Percentiles rank a stretch among this genome's conserved stretches.
These are phyloP conservation scores for Ophiodon elongatus DNA, from an alignment of 2,113 vertebrate genomes.

Conservation along the genomic window DNA sequence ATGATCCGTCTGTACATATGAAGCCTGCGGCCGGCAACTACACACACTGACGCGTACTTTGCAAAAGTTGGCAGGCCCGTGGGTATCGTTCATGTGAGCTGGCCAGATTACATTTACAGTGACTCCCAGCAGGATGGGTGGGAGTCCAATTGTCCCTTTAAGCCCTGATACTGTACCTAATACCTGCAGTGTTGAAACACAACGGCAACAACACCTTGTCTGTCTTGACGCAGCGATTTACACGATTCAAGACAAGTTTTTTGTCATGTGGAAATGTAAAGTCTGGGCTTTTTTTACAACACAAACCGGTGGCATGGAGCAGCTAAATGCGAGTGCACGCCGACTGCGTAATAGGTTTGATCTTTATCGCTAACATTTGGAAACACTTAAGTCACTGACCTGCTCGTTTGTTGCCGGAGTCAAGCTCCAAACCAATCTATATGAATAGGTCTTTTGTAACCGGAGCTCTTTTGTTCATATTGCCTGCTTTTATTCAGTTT, in stretches of 20 bases:
- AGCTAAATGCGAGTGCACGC: neutral
- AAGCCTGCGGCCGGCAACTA: slow-evolving; percentile 49
- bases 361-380: slow-evolving; percentile 37
- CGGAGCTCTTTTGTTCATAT: slow-evolving; percentile 33
- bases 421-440: slow-evolving; percentile 35
- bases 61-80: slow-evolving; percentile 51
- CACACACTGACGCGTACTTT: slow-evolving; percentile 33
- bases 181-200: slow-evolving; percentile 36
- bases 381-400: slow-evolving; percentile 53
- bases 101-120: slow-evolving; percentile 13
- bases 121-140: slow-evolving; percentile 41
- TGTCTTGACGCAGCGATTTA: slow-evolving; percentile 23
- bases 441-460: slow-evolving; percentile 49
- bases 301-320: neutral
- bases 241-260: neutral
- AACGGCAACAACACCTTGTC: neutral
- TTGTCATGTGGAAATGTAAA: slow-evolving; percentile 10
- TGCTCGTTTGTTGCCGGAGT: slow-evolving; percentile 29
- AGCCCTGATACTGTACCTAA: neutral
- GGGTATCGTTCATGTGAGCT: slow-evolving; percentile 47
- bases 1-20: slow-evolving; percentile 44
- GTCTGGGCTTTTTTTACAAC: slow-evolving; percentile 24
- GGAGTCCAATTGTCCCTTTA: slow-evolving; percentile 7
- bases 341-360: slow-evolving; percentile 20
- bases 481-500: slow-evolving; percentile 15